These are phyloP conservation scores for Hoplostethus mediterraneus DNA, from an alignment of 2,797 vertebrate genomes.

Conservation along the genomic window DNA sequence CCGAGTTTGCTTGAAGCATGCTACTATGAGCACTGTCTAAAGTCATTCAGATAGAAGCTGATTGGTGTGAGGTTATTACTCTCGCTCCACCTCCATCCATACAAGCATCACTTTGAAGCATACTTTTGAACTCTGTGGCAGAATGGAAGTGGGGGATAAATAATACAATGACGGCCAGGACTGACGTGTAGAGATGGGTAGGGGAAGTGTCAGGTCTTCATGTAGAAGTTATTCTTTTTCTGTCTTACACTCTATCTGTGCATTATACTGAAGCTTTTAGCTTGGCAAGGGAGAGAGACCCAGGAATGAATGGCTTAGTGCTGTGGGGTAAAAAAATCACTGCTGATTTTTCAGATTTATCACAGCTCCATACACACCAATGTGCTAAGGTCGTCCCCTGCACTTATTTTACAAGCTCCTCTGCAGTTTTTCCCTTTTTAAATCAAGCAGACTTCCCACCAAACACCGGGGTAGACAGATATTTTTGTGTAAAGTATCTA, in stretches of 20 bases:
- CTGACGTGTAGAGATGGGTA: slow-evolving; percentile 62
- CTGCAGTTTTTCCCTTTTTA: slow-evolving; percentile 11
- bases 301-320: slow-evolving; percentile 79
- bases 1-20: slow-evolving; percentile 14
- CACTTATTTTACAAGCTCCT: slow-evolving; percentile 66
- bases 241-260: background rate
- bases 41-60: slow-evolving; percentile 8
- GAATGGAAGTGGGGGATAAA: slow-evolving; percentile 64
- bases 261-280: slow-evolving; percentile 76
- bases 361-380: slow-evolving; percentile 77
- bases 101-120: slow-evolving; percentile 10
- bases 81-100: slow-evolving; percentile 21
- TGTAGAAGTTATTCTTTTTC: no score
- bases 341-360: slow-evolving; percentile 77
- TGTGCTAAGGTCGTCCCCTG: slow-evolving; percentile 78
- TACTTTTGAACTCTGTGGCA: slow-evolving; percentile 27
- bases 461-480: no score
- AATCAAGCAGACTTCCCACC: background rate
- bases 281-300: slow-evolving; percentile 44
- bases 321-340: slow-evolving; percentile 76
- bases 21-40: slow-evolving; percentile 22
- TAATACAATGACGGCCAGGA: slow-evolving; percentile 80
- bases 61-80: slow-evolving; percentile 7
- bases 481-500: no score
- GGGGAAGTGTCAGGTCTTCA: no score